Base-by-base conservation (phyloP, 35 echinoderm and acorn worm species). In the Amphiura filiformis region DNA sequence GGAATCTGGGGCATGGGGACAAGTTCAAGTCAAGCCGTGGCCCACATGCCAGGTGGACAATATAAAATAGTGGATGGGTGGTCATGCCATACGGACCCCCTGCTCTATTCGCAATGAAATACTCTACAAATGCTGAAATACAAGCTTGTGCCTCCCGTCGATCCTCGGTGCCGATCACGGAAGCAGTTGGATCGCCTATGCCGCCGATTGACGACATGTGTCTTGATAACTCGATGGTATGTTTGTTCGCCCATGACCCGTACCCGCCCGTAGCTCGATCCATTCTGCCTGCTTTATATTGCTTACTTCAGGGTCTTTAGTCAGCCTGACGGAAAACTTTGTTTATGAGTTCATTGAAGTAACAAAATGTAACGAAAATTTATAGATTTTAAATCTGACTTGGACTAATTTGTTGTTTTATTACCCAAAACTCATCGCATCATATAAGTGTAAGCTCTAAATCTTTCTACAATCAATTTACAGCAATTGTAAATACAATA, bases 131-230 rank as follows among this genome's bases (percentile, higher is more conserved):
- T 70, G 61, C 61, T 70, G 61, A 70, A 70, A 70, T 70, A 18
- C 28, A 70, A 70, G 28, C 61, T 23, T 4, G 28, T 26, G 61
- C 28, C 61, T 30, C 61, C 61, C 61, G 61, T 70, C 28, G 61
- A 70, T 70, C 61, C 61, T 23, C 61, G 61, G 61, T 70, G 61
- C 28, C 61, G 61, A 70, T 70, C 61, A 70, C 61, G 61, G 61
- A 70, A 70, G 28, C 61, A 70, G 61, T 70, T 70, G 61, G 61
- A 70, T 70, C 61, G 61, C 61, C 61, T 70, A n/a, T 70, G 28
- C 28, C 61, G 61, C 61, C 61, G 28, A 70, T 23, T 70, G 61
- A 11, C 61, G 61, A 70, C 61, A 30, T 70, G 28, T 70, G 28
- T 70, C 61, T 70, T n/a, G 61, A 26, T 70, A 3, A 52, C 44